Conservation (phyloP, 2,113 vertebrate genomes). For the Anser brachyrhynchus region DNA sequence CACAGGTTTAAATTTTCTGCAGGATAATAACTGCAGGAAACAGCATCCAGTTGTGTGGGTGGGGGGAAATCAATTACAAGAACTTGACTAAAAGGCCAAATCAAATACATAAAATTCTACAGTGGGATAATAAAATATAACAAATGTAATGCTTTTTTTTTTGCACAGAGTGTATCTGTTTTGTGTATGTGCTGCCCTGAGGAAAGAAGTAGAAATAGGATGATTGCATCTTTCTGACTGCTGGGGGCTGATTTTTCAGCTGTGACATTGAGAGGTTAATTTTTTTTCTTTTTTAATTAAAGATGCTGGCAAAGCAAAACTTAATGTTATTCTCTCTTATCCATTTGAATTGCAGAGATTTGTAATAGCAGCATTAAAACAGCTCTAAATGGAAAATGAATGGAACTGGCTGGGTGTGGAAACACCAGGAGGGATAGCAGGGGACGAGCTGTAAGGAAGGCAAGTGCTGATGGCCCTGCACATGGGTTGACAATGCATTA, state of each 20-base stretch:
- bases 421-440: neutral
- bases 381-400: neutral
- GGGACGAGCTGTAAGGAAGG: neutral
- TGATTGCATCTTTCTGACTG: neutral
- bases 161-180: neutral
- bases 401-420: neutral
- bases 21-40: neutral
- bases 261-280: neutral
- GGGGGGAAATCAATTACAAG: neutral
- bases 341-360: neutral
- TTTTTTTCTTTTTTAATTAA: neutral
- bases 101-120: constrained; percentile 10
- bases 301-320: neutral
- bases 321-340: neutral
- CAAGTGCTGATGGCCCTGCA: neutral
- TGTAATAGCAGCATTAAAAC: neutral
- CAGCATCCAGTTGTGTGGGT: neutral
- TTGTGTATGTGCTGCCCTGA: neutral
- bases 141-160: neutral
- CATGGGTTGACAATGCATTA: neutral
- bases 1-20: constrained; percentile 3
- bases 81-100: neutral
- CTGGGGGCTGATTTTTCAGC: neutral
- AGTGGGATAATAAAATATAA: neutral
- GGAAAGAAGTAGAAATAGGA: neutral